Evolutionary conservation across 35 echinoderm and acorn worm genomes (phyloP).

Genomic region (Apostichopus parvimensis): DNA sequence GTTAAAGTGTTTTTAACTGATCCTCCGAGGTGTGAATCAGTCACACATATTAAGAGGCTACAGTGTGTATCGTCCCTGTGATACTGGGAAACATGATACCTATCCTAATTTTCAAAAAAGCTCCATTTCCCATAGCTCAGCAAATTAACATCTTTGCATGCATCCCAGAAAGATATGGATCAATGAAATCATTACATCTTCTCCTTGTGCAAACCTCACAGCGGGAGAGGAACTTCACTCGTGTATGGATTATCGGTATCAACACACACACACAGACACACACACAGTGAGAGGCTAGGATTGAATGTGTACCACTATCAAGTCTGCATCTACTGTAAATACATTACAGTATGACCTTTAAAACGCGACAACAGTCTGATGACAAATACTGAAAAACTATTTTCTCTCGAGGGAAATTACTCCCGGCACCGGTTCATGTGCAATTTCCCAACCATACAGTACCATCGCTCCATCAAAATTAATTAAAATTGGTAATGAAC

Average conservation of each 20-base stretch:
- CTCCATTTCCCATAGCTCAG: background rate
- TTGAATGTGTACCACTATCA: no score
- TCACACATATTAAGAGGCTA: no score
- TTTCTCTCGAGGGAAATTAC: conserved; percentile 11
- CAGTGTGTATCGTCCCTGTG: no score
- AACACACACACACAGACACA: no score
- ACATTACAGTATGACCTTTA: background rate
- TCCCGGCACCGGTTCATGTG: background rate
- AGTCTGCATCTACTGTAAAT: background rate
- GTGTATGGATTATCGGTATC: no score
- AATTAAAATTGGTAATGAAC: background rate
- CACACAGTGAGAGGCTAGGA: no score
- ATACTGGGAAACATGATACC: background rate
- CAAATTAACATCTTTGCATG: background rate
- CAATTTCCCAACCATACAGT: background rate
- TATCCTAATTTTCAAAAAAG: background rate
- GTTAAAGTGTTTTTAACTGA: no score
- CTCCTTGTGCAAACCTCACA: background rate
- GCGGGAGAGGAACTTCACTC: no score
- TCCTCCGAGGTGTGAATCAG: no score
- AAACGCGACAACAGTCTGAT: background rate
- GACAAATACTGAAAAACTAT: background rate
- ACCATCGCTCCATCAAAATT: background rate
- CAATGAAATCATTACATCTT: background rate
- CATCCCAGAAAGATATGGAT: background rate